These are phyloP conservation scores for Pyralis farinalis DNA, from an alignment of 2,888 invertebrate species.

Conservation along the genomic window DNA sequence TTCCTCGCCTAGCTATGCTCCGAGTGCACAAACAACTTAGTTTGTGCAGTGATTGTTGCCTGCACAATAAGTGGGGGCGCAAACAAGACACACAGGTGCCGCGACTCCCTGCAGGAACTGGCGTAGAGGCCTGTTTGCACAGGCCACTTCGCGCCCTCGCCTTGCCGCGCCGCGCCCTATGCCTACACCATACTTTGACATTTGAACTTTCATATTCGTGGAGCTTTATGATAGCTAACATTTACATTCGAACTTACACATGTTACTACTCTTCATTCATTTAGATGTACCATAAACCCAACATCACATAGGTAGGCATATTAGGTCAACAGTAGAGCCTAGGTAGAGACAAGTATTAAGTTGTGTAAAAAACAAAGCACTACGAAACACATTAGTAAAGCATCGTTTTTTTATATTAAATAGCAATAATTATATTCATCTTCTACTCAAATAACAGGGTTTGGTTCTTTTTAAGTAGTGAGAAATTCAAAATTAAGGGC, in stretches of 20 bases:
- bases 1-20: constrained; percentile 54
- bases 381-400: too few relatives aligned
- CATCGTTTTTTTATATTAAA: too few relatives aligned
- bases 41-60: constrained; percentile 67
- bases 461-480: too few relatives aligned
- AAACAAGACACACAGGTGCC: constrained; percentile 70
- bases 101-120: constrained; percentile 31
- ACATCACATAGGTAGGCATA: too few relatives aligned
- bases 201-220: constrained; percentile 36
- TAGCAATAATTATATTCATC: too few relatives aligned
- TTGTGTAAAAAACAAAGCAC: too few relatives aligned
- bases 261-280: background rate
- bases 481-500: too few relatives aligned
- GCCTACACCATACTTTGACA: constrained; percentile 41
- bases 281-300: background rate
- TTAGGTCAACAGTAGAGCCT: too few relatives aligned
- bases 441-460: too few relatives aligned
- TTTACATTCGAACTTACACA: background rate
- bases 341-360: too few relatives aligned
- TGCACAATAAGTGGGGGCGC: constrained; percentile 65
- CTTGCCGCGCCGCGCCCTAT: constrained; percentile 26
- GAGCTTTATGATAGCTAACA: constrained; percentile 7
- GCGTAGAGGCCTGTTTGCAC: constrained; percentile 48
- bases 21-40: constrained; percentile 54
- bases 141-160: constrained; percentile 48